Percentiles rank a stretch among this genome's conserved stretches.
phyloP scores from a whole-genome alignment of 2,888 invertebrate species.

The Thalpophila matura region DNA sequence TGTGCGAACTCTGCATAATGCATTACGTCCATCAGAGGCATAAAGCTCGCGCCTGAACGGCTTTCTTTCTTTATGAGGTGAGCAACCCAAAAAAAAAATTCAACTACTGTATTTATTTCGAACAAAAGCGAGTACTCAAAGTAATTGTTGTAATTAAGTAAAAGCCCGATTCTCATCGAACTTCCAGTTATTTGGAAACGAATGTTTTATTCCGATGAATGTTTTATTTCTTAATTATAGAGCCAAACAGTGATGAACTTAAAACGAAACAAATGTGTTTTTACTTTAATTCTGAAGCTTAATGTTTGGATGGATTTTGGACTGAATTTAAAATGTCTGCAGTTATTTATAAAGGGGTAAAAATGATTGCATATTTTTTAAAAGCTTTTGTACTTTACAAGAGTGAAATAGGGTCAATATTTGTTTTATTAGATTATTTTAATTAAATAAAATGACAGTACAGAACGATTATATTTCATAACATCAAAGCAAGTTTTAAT shows the following conservation, averaged over 20 bases:
- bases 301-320: neutral
- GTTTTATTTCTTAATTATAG: slow-evolving; percentile 40
- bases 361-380: neutral
- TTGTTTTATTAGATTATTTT: too few species aligned
- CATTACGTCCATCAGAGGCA: too few species aligned
- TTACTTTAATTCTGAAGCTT: slow-evolving; percentile 1
- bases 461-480: too few species aligned
- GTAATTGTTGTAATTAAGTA: slow-evolving; percentile 41
- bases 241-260: neutral
- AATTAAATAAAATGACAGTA: too few species aligned
- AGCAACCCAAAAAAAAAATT: slow-evolving; percentile 7
- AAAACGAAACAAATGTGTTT: slow-evolving; percentile 11
- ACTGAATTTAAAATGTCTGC: neutral
- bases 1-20: too few species aligned
- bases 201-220: slow-evolving; percentile 28
- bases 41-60: too few species aligned
- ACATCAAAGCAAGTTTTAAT: too few species aligned
- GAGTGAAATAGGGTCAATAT: too few species aligned
- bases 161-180: slow-evolving; percentile 24
- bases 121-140: slow-evolving; percentile 28
- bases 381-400: too few species aligned
- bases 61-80: neutral
- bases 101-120: neutral
- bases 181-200: slow-evolving; percentile 8
- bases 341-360: neutral